Evolutionary conservation across 2,113 vertebrate species (phyloP).

Genomic region (Acanthochromis polyacanthus): DNA sequence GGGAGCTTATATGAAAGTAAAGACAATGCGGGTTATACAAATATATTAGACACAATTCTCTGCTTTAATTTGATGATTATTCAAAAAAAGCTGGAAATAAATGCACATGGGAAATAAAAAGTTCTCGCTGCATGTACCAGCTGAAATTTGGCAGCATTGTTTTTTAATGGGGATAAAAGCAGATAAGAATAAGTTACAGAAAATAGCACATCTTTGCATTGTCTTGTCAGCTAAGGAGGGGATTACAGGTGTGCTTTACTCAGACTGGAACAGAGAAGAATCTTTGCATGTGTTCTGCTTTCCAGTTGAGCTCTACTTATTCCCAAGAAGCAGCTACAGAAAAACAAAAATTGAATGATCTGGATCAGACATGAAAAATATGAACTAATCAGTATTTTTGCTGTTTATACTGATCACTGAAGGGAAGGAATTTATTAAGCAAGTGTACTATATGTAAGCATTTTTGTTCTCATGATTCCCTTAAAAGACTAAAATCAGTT

Average conservation of each 20-base stretch:
- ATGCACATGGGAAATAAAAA: not conserved
- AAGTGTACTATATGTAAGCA: no score
- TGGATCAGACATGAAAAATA: not conserved
- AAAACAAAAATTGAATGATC: not conserved
- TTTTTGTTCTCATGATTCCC: no score
- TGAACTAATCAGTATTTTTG: no score
- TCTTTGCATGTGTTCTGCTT: not conserved
- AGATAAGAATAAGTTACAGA: conserved; percentile 25
- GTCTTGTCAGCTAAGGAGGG: conserved; percentile 29
- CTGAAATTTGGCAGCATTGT: not conserved
- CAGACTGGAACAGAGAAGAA: conserved; percentile 19
- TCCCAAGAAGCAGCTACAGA: conserved; percentile 4
- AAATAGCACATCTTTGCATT: conserved; percentile 16
- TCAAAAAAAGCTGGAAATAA: not conserved
- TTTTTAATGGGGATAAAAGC: conserved; percentile 25
- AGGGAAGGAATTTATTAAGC: no score
- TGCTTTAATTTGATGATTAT: not conserved
- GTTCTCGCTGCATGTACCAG: not conserved
- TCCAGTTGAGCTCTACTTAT: conserved; percentile 2
- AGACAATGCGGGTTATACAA: no score
- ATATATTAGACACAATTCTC: not conserved
- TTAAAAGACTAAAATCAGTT: no score
- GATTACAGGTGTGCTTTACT: conserved; percentile 29
- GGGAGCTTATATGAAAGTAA: no score
- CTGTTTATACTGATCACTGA: no score